Percentiles rank a stretch among this genome's conserved stretches.
Conservation (phyloP, 2,113 vertebrate genomes). For the Litocranius walleri region DNA sequence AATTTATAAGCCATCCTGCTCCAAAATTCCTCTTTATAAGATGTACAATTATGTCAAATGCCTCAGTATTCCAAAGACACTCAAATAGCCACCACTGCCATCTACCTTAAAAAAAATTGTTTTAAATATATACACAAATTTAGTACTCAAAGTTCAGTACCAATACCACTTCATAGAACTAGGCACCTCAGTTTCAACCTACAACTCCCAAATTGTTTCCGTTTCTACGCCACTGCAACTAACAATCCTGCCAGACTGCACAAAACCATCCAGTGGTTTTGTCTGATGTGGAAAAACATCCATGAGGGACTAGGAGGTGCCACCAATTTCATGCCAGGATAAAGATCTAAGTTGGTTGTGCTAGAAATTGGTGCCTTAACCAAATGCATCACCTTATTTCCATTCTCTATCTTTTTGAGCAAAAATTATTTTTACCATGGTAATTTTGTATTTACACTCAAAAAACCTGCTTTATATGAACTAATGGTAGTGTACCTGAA, state of each 20-base stretch:
- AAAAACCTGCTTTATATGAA: neutral
- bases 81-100: slow-evolving; percentile 51
- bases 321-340: slow-evolving; percentile 59
- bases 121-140: slow-evolving; percentile 63
- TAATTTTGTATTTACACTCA: slow-evolving; percentile 3
- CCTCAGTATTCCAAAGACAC: slow-evolving; percentile 41
- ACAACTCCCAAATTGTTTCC: slow-evolving; percentile 67
- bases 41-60: slow-evolving; percentile 62
- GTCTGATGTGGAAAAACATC: slow-evolving; percentile 71
- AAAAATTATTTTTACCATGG: slow-evolving; percentile 18
- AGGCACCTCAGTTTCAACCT: slow-evolving; percentile 70
- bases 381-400: slow-evolving; percentile 42
- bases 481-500: neutral
- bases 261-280: slow-evolving; percentile 71
- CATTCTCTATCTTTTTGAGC: slow-evolving; percentile 23
- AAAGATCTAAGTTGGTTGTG: slow-evolving; percentile 46
- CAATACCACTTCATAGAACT: slow-evolving; percentile 67
- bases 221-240: slow-evolving; percentile 66
- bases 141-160: slow-evolving; percentile 59
- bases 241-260: slow-evolving; percentile 67
- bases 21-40: slow-evolving; percentile 57
- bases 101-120: slow-evolving; percentile 60
- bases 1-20: slow-evolving; percentile 48
- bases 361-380: slow-evolving; percentile 37
- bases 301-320: slow-evolving; percentile 59